Evolutionary conservation across 2,888 invertebrate genomes (phyloP).

Genomic region (Embidobia sp.): DNA sequence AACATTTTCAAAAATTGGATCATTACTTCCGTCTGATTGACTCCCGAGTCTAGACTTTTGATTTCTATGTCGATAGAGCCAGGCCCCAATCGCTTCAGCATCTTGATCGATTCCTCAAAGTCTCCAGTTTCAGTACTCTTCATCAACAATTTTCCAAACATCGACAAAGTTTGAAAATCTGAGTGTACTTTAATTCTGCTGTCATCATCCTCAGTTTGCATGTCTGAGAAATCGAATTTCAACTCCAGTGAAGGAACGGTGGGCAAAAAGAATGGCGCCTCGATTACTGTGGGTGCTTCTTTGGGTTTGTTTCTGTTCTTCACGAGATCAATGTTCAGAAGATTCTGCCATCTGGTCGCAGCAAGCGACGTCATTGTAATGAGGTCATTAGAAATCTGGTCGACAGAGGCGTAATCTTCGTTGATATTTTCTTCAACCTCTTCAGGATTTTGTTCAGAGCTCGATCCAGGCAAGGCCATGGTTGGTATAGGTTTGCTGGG

Average conservation of each 20-base stretch:
- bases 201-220: constrained; percentile 78
- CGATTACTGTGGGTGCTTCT: constrained; percentile 90
- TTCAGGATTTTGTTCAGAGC: constrained; percentile 77
- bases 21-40: constrained; percentile 89
- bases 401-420: constrained; percentile 87
- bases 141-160: constrained; percentile 86
- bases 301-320: constrained; percentile 95
- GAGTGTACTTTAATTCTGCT: constrained; percentile 83
- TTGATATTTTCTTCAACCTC: constrained; percentile 82
- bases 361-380: constrained; percentile 93
- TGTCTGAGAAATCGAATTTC: constrained; percentile 88
- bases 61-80: constrained; percentile 94
- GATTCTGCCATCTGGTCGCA: constrained; percentile 94
- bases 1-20: constrained; percentile 90
- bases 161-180: constrained; percentile 86
- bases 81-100: constrained; percentile 88
- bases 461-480: constrained; percentile 82
- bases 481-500: constrained; percentile 83
- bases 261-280: constrained; percentile 97
- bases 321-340: constrained; percentile 92
- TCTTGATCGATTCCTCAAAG: constrained; percentile 84
- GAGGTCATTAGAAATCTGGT: constrained; percentile 89
- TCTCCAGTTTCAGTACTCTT: constrained; percentile 82
- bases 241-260: constrained; percentile 92
- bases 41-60: constrained; percentile 88